Evolutionary conservation across 2,888 invertebrate genomes (phyloP).

Genomic region (Arge pagana): DNA sequence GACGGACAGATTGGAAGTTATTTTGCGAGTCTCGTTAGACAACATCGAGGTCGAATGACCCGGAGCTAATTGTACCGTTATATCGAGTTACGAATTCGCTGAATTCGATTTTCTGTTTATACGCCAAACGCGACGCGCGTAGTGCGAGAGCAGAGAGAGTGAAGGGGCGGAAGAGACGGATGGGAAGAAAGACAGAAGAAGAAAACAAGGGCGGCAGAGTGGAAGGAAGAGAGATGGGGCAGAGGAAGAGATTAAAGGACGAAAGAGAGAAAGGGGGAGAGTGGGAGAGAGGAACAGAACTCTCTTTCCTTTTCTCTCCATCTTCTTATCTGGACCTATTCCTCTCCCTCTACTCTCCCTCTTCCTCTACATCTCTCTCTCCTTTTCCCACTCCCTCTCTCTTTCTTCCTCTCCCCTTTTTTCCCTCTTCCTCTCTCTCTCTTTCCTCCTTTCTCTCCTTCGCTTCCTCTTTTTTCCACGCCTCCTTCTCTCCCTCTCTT

Average conservation of each 20-base stretch:
- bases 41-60: slow-evolving; percentile 26
- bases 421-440: too few relatives aligned
- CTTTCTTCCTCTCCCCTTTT: background rate
- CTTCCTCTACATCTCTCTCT: background rate
- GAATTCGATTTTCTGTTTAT: slow-evolving; percentile 27
- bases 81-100: slow-evolving; percentile 27
- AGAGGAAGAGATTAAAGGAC: slow-evolving; percentile 1
- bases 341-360: slow-evolving; percentile 3
- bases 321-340: too few relatives aligned
- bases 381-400: background rate
- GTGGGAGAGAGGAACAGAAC: too few relatives aligned
- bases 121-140: background rate
- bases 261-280: background rate
- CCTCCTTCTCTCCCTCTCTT: slow-evolving; percentile 6
- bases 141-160: too few relatives aligned
- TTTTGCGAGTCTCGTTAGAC: slow-evolving; percentile 25
- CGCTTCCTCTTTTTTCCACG: slow-evolving; percentile 10
- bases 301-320: background rate
- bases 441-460: slow-evolving; percentile 5
- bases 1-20: too few relatives aligned
- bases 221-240: background rate
- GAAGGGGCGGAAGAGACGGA: too few relatives aligned
- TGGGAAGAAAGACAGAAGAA: too few relatives aligned
- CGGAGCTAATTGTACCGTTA: slow-evolving; percentile 31
- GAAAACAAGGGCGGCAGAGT: too few relatives aligned